Conservation (phyloP, 2,113 vertebrate genomes). For the Gadus macrocephalus region DNA sequence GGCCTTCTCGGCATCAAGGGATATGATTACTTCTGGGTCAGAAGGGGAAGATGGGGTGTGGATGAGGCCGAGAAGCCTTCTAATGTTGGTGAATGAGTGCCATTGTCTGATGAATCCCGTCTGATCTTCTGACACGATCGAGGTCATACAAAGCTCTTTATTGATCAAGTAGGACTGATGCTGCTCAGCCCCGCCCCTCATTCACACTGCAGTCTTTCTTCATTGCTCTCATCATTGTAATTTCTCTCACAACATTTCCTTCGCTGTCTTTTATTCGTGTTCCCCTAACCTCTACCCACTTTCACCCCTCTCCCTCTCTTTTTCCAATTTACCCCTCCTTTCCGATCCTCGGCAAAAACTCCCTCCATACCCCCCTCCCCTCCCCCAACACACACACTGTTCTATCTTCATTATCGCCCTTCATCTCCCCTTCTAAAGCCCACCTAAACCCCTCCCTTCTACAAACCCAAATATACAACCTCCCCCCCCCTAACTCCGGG, state of each 20-base stretch:
- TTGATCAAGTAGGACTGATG: too few relatives aligned
- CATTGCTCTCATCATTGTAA: too few relatives aligned
- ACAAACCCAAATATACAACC: background rate
- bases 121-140: background rate
- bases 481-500: background rate
- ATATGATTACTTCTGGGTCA: too few relatives aligned
- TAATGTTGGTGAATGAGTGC: conserved; percentile 1
- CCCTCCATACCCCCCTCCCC: background rate
- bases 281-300: too few relatives aligned
- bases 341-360: background rate
- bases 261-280: too few relatives aligned
- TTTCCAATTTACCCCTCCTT: background rate
- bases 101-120: background rate
- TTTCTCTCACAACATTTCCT: too few relatives aligned
- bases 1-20: too few relatives aligned
- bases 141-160: background rate
- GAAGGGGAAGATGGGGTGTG: background rate
- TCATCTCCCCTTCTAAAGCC: background rate
- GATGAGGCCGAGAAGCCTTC: background rate
- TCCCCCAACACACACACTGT: background rate
- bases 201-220: too few relatives aligned
- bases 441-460: too few relatives aligned
- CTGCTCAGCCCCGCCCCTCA: too few relatives aligned
- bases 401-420: background rate
- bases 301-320: background rate